Evolutionary conservation across 2,797 vertebrate genomes (phyloP).

Genomic region (Sus cebifrons): DNA sequence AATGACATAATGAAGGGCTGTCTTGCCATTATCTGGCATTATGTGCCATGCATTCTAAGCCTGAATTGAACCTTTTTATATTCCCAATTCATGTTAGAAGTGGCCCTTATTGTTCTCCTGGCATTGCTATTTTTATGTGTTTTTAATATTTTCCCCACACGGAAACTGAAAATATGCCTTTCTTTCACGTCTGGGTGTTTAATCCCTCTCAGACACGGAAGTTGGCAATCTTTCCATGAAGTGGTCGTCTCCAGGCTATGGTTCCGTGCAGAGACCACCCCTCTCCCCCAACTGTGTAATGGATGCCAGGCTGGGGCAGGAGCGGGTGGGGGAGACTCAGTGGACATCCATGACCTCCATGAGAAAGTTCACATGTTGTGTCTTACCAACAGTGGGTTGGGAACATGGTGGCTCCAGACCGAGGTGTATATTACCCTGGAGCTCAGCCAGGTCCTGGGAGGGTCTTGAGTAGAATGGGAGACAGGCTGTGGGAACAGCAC

Average conservation of each 20-base stretch:
- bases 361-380: slow-evolving; percentile 53
- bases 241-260: slow-evolving; percentile 16
- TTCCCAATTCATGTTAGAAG: slow-evolving; percentile 60
- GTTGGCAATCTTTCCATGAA: slow-evolving; percentile 20
- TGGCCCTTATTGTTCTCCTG: slow-evolving; percentile 69
- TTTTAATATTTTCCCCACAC: slow-evolving; percentile 71
- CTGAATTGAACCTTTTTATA: slow-evolving; percentile 69
- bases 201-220: slow-evolving; percentile 57
- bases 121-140: slow-evolving; percentile 71
- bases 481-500: not conserved
- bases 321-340: not conserved
- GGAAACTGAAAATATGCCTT: slow-evolving; percentile 63
- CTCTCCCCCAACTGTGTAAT: not conserved
- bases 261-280: not conserved
- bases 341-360: not conserved
- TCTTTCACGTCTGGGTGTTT: slow-evolving; percentile 62
- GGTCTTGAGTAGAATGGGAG: slow-evolving; percentile 42
- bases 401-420: not conserved
- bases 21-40: slow-evolving; percentile 76
- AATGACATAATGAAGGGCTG: slow-evolving; percentile 76
- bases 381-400: not conserved
- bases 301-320: not conserved
- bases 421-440: not conserved
- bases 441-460: not conserved
- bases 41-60: slow-evolving; percentile 72